Percentiles rank a stretch among this genome's conserved stretches.
These are phyloP conservation scores for Loris lydekkerianus DNA, from an alignment of 2,797 vertebrate species.

Conservation along the genomic window DNA sequence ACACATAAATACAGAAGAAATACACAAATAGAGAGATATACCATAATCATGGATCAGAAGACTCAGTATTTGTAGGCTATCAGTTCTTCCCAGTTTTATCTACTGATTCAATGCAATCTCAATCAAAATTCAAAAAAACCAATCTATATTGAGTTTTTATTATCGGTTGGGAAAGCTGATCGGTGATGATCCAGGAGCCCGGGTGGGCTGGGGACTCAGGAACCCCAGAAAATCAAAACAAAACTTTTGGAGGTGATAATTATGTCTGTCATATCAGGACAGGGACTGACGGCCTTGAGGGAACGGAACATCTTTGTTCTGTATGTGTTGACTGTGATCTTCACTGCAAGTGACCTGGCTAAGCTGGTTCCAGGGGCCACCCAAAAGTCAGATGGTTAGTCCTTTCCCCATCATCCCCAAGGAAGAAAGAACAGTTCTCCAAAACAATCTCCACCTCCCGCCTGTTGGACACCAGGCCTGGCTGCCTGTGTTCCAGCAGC, in stretches of 20 bases:
- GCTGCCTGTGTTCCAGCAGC: background rate
- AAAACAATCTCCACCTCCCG: background rate
- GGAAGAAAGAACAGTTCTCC: too few relatives aligned
- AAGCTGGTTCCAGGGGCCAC: background rate
- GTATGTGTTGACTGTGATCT: rapidly evolving
- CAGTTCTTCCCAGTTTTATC: background rate
- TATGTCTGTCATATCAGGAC: background rate
- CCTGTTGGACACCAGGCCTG: background rate
- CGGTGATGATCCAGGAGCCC: background rate
- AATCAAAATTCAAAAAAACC: background rate
- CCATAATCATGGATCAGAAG: too few relatives aligned
- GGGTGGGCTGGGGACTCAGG: background rate
- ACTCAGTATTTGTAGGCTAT: background rate
- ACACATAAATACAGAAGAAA: background rate
- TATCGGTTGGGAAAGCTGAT: too few relatives aligned
- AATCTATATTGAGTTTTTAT: background rate
- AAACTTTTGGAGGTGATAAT: background rate
- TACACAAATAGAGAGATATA: background rate
- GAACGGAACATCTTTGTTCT: too few relatives aligned
- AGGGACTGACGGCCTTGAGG: too few relatives aligned
- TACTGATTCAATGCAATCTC: background rate
- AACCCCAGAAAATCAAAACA: background rate
- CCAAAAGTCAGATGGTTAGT: background rate
- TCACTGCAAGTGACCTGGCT: rapidly evolving
- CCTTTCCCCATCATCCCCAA: background rate